These are phyloP conservation scores for Pseudorhiza aurosa DNA, from an alignment of 30 jellyfish, hydroid and myxozoan species.

Conservation along the genomic window DNA sequence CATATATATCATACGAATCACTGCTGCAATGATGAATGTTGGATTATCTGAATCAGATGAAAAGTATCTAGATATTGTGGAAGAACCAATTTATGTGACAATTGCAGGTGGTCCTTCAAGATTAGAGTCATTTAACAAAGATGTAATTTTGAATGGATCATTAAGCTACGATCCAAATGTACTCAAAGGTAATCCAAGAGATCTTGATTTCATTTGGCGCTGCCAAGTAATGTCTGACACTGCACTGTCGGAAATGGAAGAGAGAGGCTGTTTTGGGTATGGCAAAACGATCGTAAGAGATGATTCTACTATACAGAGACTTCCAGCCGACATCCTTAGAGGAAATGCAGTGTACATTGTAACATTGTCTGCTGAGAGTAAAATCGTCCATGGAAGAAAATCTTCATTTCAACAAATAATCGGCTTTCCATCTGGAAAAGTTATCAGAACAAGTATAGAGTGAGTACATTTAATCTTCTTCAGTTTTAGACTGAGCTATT, in stretches of 20 bases:
- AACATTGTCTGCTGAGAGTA: not conserved
- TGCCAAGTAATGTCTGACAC: slow-evolving; percentile 52
- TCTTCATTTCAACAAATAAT: not conserved
- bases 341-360: slow-evolving; percentile 39
- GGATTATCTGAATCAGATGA: slow-evolving; percentile 52
- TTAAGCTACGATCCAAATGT: slow-evolving; percentile 51
- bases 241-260: slow-evolving; percentile 23
- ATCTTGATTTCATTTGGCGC: slow-evolving; percentile 34
- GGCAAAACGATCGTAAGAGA: slow-evolving; percentile 24
- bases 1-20: slow-evolving; percentile 21
- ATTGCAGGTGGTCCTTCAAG: slow-evolving; percentile 41
- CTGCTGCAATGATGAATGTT: slow-evolving; percentile 28
- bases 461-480: too few species aligned
- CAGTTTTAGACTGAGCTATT: too few species aligned
- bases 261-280: slow-evolving; percentile 64
- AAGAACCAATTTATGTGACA: slow-evolving; percentile 33
- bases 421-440: slow-evolving; percentile 30
- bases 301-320: slow-evolving; percentile 26
- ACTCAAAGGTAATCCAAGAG: not conserved
- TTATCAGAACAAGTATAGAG: slow-evolving; percentile 17
- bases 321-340: slow-evolving; percentile 3
- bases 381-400: not conserved
- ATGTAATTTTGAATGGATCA: slow-evolving; percentile 32
- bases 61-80: slow-evolving; percentile 9
- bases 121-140: slow-evolving; percentile 24